Evolutionary conservation across 1,140 invertebrate genomes (phyloP), one percentile per base, ranked within the genome.

Genomic region (Camponotus floridanus): DNA sequence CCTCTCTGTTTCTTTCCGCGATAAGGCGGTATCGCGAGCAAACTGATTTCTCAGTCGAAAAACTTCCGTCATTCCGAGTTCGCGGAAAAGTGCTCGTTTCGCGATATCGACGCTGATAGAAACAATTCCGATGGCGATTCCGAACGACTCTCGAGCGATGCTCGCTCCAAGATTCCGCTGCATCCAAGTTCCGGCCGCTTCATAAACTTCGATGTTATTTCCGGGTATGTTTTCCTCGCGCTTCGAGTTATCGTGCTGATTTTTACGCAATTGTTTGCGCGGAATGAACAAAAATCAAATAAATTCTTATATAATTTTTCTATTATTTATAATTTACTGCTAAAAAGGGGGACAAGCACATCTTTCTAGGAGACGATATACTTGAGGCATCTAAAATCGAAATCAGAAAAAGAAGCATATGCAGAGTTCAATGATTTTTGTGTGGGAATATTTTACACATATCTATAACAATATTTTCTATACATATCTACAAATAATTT

Each of bases 1-100:
- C 61, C 39, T 36, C 15, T 42, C 36, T 48, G 42, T 45, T 26
- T 18, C 15, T 18, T 55, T 11, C 13, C 26, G 21, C 68, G 86
- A 88, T 85, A 88, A 88, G 73, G 55, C 18, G 21, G 59, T 8
- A 45, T 39, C 87, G 78, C 51, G 39, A 36, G n/a, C 26, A 79
- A 86, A 88, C 88, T 71, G 87, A 90, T 88, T 88, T 90, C 85
- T 90, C 85, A 68, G 59, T 61, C 51, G 83, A 61, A 68, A 76
- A 88, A 81, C 71, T 74, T 59, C 26, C 42, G 1, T 67, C 68
- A 33, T 76, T 78, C 13, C 74, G 74, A 61, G 65, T 36, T 42
- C 36, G 45, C 31, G 64, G 57, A 71, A 68, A 76, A 86, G 70
- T 85, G 87, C 70, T 88, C 87, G 71, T 89, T 89, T 31, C 84